Base-by-base conservation (phyloP, 2,113 vertebrate genomes). In the Odocoileus hemionus region DNA sequence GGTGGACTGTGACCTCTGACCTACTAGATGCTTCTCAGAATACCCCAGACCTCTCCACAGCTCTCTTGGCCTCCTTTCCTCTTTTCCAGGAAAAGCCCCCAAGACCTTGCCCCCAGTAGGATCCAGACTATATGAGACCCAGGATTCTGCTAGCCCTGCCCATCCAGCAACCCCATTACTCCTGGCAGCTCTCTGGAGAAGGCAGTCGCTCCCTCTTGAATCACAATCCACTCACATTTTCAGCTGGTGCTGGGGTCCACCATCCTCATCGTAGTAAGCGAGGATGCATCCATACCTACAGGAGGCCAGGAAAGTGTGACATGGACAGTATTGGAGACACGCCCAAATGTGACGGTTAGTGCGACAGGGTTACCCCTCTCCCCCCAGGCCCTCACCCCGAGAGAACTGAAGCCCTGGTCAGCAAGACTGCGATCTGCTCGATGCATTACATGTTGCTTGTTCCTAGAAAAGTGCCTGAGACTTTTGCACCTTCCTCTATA, bases 371-470 rank as follows among this genome's bases (percentile, higher is more conserved):
- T n/a, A n/a, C 6, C 16, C 61, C 5, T 7, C 0, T 7, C 4
- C 7, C 16, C 30, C 17, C 15, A n/a, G 4, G 0, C 61, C 7
- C 3, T 43, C 3, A 17, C 7, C 7, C 1, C 0, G 1, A 43
- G 26, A 12, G 30, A 76, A 23, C 1, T 11, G 82, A 86, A 57
- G 82, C 52, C 5, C 61, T 43, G 58, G 8, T 8, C 7, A 3
- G 4, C 15, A 21, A 30, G 7, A 28, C 15, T 64, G 16, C 1
- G 47, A 28, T 70, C 50, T 70, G 60, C 80, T 84, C 19, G 0
- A 15, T 12, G 50, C 9, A 0, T 14, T 45, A 39, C 36, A 4
- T 39, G 21, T 30, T 5, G 60, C 13, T 5, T 5, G 7, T 25
- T 9, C 17, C 47, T 15, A 3, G 43, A 52, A 30, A 43, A 54